Evolutionary conservation across 1,140 invertebrate species (phyloP).

Genomic region (Macrosteles quadrilineatus): DNA sequence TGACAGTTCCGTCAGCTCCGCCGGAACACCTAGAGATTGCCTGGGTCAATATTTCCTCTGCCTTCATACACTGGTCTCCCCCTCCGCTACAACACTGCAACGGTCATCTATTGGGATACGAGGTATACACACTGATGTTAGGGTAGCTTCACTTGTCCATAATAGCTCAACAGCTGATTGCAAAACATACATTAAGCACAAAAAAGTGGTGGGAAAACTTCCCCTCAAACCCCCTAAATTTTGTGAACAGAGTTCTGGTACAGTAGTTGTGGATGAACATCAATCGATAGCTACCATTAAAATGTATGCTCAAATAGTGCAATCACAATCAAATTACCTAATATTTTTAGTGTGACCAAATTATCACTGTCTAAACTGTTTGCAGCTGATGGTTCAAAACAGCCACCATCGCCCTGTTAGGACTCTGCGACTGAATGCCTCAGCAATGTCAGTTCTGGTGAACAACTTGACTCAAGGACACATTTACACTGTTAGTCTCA

Average conservation of each 20-base stretch:
- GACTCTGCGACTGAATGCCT: constrained; percentile 71
- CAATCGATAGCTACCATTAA: too few relatives aligned
- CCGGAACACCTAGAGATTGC: constrained; percentile 78
- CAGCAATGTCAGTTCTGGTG: constrained; percentile 69
- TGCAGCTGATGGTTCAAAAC: constrained; percentile 63
- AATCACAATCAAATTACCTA: too few relatives aligned
- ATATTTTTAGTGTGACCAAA: too few relatives aligned
- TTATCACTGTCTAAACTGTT: too few relatives aligned
- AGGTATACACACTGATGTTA: constrained; percentile 70
- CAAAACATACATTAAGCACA: too few relatives aligned
- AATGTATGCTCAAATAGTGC: too few relatives aligned
- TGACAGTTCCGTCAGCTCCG: constrained; percentile 69
- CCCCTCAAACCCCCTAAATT: too few relatives aligned
- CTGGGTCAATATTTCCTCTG: constrained; percentile 76
- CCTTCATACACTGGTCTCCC: constrained; percentile 75
- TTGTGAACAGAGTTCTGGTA: too few relatives aligned
- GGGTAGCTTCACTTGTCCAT: too few relatives aligned
- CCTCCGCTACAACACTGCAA: constrained; percentile 76
- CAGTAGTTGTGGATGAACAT: too few relatives aligned
- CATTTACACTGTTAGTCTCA: constrained; percentile 70
- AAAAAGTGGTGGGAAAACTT: too few relatives aligned
- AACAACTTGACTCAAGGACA: constrained; percentile 69
- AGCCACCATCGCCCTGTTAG: constrained; percentile 59
- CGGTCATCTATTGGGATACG: constrained; percentile 77
- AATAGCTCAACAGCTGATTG: too few relatives aligned